Conservation (phyloP, 1,140 invertebrate species). For the Euura saliciscinereae region DNA sequence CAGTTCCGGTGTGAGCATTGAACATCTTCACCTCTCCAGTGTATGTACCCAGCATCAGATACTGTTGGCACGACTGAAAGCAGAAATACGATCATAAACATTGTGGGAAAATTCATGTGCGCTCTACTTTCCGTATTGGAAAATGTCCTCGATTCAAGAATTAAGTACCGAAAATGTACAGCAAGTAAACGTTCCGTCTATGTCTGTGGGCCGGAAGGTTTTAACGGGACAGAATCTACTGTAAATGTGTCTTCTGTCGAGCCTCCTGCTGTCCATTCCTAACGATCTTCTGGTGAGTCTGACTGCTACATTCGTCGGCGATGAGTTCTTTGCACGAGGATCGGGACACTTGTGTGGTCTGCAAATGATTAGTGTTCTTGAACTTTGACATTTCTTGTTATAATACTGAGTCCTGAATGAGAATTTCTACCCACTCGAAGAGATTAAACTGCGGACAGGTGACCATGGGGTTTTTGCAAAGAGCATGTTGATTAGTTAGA, state of each 20-base stretch:
- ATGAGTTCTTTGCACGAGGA: slow-evolving; percentile 73
- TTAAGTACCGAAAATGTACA: slow-evolving; percentile 74
- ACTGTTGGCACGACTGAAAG: slow-evolving; percentile 76
- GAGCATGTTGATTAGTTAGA: slow-evolving; percentile 92
- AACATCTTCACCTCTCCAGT: slow-evolving; percentile 87
- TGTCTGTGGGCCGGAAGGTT: slow-evolving; percentile 75
- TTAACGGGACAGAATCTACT: slow-evolving; percentile 88
- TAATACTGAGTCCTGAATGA: too few species aligned
- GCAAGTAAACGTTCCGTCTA: slow-evolving; percentile 84
- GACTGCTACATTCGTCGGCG: slow-evolving; percentile 75
- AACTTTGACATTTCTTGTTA: too few species aligned
- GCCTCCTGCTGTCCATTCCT: slow-evolving; percentile 62
- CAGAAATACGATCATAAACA: slow-evolving; percentile 22
- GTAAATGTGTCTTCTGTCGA: slow-evolving; percentile 84
- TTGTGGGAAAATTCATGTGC: too few species aligned
- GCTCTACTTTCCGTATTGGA: too few species aligned
- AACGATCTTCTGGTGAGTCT: slow-evolving; percentile 63
- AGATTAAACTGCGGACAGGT: slow-evolving; percentile 91
- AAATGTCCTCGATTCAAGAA: not conserved
- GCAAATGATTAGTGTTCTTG: slow-evolving; percentile 24
- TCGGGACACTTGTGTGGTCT: slow-evolving; percentile 94
- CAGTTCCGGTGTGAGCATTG: slow-evolving; percentile 80
- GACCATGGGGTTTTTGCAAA: slow-evolving; percentile 91
- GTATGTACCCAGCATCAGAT: slow-evolving; percentile 84
- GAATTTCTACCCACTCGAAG: slow-evolving; percentile 68